These are phyloP conservation scores for Brachionus asplanchnoidis DNA, from an alignment of 1,140 invertebrate species.

Conservation along the genomic window DNA sequence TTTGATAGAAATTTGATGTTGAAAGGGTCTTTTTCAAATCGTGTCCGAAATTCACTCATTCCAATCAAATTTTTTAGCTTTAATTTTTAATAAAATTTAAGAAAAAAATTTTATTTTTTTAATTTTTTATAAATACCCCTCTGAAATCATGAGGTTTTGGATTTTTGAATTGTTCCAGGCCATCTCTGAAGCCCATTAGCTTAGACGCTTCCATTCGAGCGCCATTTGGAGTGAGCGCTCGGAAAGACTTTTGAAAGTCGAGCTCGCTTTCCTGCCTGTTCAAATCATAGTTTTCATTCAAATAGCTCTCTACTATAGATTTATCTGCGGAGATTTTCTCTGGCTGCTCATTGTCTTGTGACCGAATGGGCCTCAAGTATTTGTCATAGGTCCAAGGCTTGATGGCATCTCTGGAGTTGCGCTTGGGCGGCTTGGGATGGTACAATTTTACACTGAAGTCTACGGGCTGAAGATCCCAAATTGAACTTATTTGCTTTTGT, in stretches of 20 bases:
- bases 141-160: conserved; percentile 33
- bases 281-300: background rate
- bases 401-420: conserved; percentile 7
- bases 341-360: background rate
- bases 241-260: background rate
- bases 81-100: background rate
- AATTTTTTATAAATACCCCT: background rate
- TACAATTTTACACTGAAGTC: conserved; percentile 31
- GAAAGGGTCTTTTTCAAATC: conserved; percentile 17
- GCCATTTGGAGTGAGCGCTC: background rate
- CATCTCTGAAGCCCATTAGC: conserved; percentile 21
- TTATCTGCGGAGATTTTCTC: background rate
- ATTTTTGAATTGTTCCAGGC: conserved; percentile 10
- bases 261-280: background rate
- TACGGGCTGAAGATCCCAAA: conserved; percentile 11
- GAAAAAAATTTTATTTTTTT: background rate
- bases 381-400: conserved; percentile 15
- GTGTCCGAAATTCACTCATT: background rate
- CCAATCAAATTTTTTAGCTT: conserved; percentile 1
- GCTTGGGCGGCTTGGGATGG: background rate
- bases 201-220: background rate
- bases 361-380: background rate
- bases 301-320: background rate
- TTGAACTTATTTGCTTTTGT: background rate
- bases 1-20: conserved; percentile 17